Evolutionary conservation across 2,113 vertebrate species (phyloP).

Genomic region (Daphoenositta chrysoptera): DNA sequence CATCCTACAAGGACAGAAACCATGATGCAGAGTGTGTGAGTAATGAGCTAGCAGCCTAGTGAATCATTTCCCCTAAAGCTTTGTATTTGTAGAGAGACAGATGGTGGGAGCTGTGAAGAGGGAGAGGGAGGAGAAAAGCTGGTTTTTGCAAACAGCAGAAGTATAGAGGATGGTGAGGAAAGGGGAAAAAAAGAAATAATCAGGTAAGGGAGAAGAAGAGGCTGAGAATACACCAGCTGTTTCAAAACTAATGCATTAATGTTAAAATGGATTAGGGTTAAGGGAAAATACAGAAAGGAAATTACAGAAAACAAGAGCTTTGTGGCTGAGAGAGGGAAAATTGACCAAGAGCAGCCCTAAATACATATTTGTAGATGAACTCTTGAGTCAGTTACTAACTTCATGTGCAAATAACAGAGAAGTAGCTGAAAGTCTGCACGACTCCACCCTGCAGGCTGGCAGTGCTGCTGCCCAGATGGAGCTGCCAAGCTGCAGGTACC

Average conservation of each 20-base stretch:
- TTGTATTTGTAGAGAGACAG: constrained; percentile 60
- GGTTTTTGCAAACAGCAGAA: not conserved
- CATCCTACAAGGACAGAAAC: constrained; percentile 49
- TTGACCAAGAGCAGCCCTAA: not conserved
- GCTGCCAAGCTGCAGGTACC: not conserved
- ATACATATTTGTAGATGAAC: not conserved
- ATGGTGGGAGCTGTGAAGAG: constrained; percentile 57
- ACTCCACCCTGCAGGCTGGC: not conserved
- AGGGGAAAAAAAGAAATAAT: not conserved
- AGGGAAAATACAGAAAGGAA: not conserved
- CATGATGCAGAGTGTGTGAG: constrained; percentile 22
- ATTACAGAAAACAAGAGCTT: not conserved
- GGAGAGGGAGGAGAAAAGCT: constrained; percentile 20
- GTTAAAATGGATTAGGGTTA: not conserved
- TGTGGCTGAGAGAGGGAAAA: not conserved
- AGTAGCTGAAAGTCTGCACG: not conserved
- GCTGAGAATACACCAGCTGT: not conserved
- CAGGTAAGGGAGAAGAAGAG: constrained; percentile 14
- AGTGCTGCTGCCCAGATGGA: not conserved
- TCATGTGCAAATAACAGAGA: not conserved
- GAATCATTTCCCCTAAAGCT: constrained; percentile 61
- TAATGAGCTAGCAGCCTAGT: constrained; percentile 52
- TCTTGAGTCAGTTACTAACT: constrained; percentile 14
- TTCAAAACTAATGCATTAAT: not conserved
- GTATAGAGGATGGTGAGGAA: not conserved